Evolutionary conservation across 2,797 vertebrate species (phyloP), one percentile per base, ranked within the genome.

Genomic region (Tarsius wallacei): DNA sequence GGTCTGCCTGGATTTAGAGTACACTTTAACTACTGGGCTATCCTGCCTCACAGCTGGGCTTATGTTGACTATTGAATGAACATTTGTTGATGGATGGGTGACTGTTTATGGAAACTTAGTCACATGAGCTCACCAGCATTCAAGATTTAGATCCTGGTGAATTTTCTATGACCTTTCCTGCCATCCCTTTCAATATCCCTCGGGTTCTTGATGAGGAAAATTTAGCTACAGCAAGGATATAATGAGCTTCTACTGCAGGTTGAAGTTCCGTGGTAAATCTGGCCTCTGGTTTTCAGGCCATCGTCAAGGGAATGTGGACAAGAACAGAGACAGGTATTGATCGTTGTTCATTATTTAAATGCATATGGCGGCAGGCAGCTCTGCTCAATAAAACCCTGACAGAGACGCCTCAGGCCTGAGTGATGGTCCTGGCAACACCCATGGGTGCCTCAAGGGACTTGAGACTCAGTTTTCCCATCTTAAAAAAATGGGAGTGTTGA

Each of bases 331-430:
- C 84, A 84, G 63, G 77, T 97, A 97, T 98, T 98, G 98, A 98
- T 97, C 84, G 90, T 59, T 16, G 83, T 63, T 97, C 97, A 97
- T 97, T 97, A 97, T 82, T 97, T 97, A 97, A 97, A 92, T 96
- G 96, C 87, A 93, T 90, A 98, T 95, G 97, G 97, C 91, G 94
- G 95, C 98, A 97, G 95, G 97, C 89, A 94, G 94, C 91, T 96
- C 66, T 97, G 96, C 98, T 98, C 98, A 97, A 96, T 97, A 98
- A 97, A 98, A 93, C 66, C 90, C 91, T 95, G 97, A 97, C 98
- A 97, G 89, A 95, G 95, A 96, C 49, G 87, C 92, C 97, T 81
- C 22, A 0, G 87, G 77, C 57, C 94, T 97, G 96, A 97, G 91
- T 95, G 84, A 97, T 94, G 91, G 68, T 31, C 74, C 92, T 4